These are phyloP conservation scores for Heteractis magnifica DNA, from an alignment of 92 coral and sea anemone species.

Conservation along the genomic window DNA sequence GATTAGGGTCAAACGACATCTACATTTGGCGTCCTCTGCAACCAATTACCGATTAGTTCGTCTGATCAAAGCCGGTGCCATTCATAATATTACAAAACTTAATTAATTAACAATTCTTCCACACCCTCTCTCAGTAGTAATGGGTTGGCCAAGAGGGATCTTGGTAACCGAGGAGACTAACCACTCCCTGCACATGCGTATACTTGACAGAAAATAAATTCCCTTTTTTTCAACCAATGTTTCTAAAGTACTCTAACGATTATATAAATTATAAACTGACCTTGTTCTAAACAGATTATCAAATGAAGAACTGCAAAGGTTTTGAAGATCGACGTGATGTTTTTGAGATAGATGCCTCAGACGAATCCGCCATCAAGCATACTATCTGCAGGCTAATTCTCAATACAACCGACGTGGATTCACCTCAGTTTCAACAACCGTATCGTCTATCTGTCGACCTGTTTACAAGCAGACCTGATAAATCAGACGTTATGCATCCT, in stretches of 20 bases:
- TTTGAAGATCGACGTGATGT: neutral
- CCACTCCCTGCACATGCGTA: too few relatives aligned
- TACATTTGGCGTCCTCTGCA: neutral
- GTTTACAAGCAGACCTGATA: neutral
- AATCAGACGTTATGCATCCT: constrained; percentile 18
- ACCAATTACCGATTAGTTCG: neutral
- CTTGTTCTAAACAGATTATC: neutral
- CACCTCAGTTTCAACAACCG: neutral
- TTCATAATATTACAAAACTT: too few relatives aligned
- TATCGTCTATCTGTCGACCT: constrained; percentile 16
- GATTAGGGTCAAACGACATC: too few relatives aligned
- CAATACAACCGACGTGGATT: neutral
- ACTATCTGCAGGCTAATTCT: neutral
- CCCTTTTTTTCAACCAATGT: too few relatives aligned
- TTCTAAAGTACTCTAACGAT: neutral
- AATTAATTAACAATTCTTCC: too few relatives aligned
- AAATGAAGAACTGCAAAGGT: constrained; percentile 6
- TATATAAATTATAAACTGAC: neutral
- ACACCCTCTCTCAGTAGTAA: too few relatives aligned
- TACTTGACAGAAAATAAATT: too few relatives aligned
- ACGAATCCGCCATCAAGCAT: neutral
- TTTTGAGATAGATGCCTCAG: neutral
- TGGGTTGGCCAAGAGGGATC: too few relatives aligned
- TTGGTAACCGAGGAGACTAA: too few relatives aligned
- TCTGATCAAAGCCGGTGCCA: too few relatives aligned